phyloP scores from a whole-genome alignment of 2,888 invertebrate genomes.

The Andrena hattorfiana region DNA sequence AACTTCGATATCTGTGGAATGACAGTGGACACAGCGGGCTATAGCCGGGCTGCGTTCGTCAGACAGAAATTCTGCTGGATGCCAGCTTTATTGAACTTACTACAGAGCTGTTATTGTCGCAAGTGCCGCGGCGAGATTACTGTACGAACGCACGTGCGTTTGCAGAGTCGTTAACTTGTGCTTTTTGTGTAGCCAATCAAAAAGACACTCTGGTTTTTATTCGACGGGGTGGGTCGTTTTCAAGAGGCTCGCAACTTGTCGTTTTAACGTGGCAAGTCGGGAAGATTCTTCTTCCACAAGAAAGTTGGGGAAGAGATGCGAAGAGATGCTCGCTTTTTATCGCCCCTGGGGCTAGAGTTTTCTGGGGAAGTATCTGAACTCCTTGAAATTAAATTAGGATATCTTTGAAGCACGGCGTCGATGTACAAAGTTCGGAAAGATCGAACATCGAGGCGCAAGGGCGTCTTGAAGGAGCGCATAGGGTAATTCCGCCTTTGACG shows the following conservation, averaged over 20 bases:
- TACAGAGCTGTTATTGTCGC: no score
- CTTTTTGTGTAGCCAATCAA: no score
- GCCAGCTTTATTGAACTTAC: no score
- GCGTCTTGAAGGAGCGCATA: not conserved
- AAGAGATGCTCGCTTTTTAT: constrained; percentile 1
- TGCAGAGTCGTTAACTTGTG: no score
- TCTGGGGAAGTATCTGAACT: constrained; percentile 20
- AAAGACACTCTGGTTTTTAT: no score
- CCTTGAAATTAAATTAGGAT: constrained; percentile 46
- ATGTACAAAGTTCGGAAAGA: constrained; percentile 25
- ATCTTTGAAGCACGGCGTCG: constrained; percentile 38
- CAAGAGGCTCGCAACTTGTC: constrained; percentile 52
- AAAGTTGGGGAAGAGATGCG: not conserved
- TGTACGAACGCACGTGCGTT: no score
- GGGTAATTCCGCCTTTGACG: constrained; percentile 36
- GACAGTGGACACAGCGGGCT: no score
- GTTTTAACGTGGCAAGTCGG: constrained; percentile 39
- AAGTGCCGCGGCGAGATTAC: no score
- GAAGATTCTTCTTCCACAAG: constrained; percentile 8
- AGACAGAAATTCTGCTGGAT: no score
- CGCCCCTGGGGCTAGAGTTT: constrained; percentile 2
- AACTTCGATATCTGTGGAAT: not conserved
- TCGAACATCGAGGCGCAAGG: not conserved
- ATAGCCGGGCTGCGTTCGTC: not conserved
- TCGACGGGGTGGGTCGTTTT: no score